A percentile compares a stretch with the other conserved stretches of the same genome.
These are phyloP conservation scores for Phenganax stokvisi DNA, from an alignment of 92 coral and sea anemone species.

Conservation along the genomic window DNA sequence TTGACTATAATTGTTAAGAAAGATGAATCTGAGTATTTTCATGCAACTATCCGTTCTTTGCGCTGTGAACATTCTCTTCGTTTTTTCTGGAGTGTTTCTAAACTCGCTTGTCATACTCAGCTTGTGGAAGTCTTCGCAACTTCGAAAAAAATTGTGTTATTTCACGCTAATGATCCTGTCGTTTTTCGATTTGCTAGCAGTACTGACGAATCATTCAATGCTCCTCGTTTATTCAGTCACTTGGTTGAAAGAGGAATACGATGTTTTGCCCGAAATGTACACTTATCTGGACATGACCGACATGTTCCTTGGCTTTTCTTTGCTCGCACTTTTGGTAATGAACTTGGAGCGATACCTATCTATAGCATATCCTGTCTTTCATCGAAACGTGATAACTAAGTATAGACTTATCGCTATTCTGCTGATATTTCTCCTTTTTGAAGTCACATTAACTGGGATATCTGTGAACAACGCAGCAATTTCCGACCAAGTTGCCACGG, in stretches of 20 bases:
- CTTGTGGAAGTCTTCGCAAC: conserved; percentile 22
- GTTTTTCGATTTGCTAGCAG: conserved; percentile 1
- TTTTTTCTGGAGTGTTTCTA: background rate
- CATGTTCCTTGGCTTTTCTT: conserved; percentile 21
- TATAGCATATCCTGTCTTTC: conserved; percentile 5
- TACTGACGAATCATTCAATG: conserved; percentile 4
- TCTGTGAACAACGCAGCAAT: background rate
- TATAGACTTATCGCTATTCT: background rate
- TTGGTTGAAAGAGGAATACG: conserved; percentile 1
- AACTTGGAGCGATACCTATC: conserved; percentile 22
- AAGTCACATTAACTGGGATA: background rate
- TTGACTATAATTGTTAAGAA: background rate
- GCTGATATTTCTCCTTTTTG: background rate
- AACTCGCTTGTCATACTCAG: background rate
- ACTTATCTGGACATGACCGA: background rate
- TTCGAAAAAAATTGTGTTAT: conserved; percentile 11
- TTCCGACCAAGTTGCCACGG: background rate
- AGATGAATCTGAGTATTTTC: background rate
- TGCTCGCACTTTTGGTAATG: conserved; percentile 15
- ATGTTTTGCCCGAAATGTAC: background rate
- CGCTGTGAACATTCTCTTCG: background rate
- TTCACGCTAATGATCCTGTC: conserved; percentile 29
- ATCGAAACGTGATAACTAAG: conserved; percentile 18
- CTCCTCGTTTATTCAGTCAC: background rate
- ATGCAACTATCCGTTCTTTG: background rate